phyloP scores from a whole-genome alignment of 2,888 invertebrate species.

The Lamproptera curius region DNA sequence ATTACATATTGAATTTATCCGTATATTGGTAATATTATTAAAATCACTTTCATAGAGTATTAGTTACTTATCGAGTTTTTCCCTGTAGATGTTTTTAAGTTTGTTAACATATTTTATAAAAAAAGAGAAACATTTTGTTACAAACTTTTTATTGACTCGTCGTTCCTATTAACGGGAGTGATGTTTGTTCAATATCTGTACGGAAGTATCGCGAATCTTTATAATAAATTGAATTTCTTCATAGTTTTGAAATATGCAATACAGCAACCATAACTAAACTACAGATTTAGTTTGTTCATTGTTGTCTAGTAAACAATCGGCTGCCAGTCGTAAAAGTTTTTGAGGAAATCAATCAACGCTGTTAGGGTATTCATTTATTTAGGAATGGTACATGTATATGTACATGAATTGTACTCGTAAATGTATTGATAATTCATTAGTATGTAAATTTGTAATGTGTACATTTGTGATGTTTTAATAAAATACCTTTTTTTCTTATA shows the following conservation, averaged over 20 bases:
- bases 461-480: conserved; percentile 16
- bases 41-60: no score
- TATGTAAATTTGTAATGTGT: conserved; percentile 18
- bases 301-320: background rate
- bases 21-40: no score
- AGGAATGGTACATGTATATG: conserved; percentile 62
- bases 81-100: no score
- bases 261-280: conserved; percentile 11
- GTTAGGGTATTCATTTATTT: conserved; percentile 52
- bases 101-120: no score
- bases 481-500: conserved; percentile 8
- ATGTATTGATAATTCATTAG: conserved; percentile 5
- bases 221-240: background rate
- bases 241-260: background rate
- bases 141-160: background rate
- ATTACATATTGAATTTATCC: no score
- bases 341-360: conserved; percentile 29
- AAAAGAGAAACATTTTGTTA: conserved; percentile 1
- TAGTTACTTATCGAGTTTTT: no score
- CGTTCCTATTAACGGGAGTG: background rate
- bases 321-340: background rate
- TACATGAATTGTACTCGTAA: conserved; percentile 35
- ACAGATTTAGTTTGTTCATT: conserved; percentile 9
- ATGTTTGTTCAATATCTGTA: background rate
- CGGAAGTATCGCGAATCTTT: no score